Evolutionary conservation across 2,888 invertebrate species (phyloP).

Genomic region (Bombylius major): DNA sequence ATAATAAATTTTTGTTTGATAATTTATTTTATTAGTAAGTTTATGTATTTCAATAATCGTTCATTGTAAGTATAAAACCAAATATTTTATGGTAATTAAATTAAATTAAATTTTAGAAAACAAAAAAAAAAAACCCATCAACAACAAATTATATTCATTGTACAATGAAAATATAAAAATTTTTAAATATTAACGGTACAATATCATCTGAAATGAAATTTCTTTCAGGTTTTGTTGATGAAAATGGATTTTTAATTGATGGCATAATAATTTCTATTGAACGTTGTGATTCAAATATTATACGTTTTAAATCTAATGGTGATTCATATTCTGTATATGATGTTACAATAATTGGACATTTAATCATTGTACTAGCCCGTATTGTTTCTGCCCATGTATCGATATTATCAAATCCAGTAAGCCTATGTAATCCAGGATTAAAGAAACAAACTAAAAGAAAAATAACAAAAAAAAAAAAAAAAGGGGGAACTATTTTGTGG

Average conservation of each 20-base stretch:
- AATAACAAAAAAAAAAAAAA: conserved; percentile 10
- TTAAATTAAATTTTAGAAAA: too few species aligned
- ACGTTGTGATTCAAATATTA: conserved; percentile 40
- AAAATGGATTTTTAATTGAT: conserved; percentile 49
- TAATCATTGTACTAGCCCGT: conserved; percentile 41
- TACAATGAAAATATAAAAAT: conserved; percentile 48
- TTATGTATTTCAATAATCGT: too few species aligned
- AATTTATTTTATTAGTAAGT: too few species aligned
- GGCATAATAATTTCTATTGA: conserved; percentile 41
- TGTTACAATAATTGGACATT: conserved; percentile 50
- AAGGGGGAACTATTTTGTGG: background rate
- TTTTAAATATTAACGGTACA: conserved; percentile 58
- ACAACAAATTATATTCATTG: conserved; percentile 21
- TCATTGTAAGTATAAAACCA: too few species aligned
- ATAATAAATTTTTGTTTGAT: too few species aligned
- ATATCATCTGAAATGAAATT: conserved; percentile 63
- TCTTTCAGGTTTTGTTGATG: conserved; percentile 56
- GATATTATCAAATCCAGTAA: conserved; percentile 46
- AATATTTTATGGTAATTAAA: too few species aligned
- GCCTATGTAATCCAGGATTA: conserved; percentile 58
- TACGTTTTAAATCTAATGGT: conserved; percentile 45
- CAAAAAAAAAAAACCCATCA: too few species aligned
- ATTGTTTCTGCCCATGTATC: conserved; percentile 59
- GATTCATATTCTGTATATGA: conserved; percentile 56
- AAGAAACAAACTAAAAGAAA: conserved; percentile 50